phyloP scores from a whole-genome alignment of 2,888 invertebrate genomes.

The Lasioglossum morio region DNA sequence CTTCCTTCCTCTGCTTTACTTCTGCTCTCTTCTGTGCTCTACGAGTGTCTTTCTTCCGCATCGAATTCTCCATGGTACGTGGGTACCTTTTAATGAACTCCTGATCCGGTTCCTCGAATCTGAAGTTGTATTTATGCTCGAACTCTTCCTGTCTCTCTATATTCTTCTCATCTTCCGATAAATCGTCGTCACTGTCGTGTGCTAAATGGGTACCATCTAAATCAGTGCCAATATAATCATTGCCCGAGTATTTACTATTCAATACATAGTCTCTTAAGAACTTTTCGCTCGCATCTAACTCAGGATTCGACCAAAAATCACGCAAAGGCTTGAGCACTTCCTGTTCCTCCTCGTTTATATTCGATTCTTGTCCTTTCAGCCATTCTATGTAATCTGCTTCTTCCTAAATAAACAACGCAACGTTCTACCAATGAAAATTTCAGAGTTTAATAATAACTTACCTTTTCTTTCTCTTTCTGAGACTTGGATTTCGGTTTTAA shows the following conservation, averaged over 20 bases:
- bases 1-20: constrained; percentile 89
- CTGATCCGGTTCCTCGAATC: constrained; percentile 98
- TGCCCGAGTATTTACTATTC: constrained; percentile 89
- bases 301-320: constrained; percentile 93
- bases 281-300: constrained; percentile 93
- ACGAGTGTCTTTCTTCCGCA: constrained; percentile 92
- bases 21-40: constrained; percentile 92
- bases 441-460: constrained; percentile 36
- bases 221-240: constrained; percentile 63
- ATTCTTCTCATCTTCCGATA: constrained; percentile 92
- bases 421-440: background rate
- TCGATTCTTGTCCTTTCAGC: constrained; percentile 90
- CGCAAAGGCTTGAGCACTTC: constrained; percentile 90
- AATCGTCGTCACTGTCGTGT: constrained; percentile 85
- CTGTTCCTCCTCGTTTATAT: constrained; percentile 86
- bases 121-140: constrained; percentile 97
- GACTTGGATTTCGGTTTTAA: constrained; percentile 81
- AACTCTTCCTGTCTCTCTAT: constrained; percentile 95
- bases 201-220: constrained; percentile 68
- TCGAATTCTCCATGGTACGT: constrained; percentile 92
- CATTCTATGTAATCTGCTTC: constrained; percentile 91
- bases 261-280: constrained; percentile 97
- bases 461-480: constrained; percentile 83
- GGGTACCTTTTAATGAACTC: constrained; percentile 93
- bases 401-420: constrained; percentile 66